Conservation (phyloP, 1,140 invertebrate genomes). For the Drosophila quadrilineata region DNA sequence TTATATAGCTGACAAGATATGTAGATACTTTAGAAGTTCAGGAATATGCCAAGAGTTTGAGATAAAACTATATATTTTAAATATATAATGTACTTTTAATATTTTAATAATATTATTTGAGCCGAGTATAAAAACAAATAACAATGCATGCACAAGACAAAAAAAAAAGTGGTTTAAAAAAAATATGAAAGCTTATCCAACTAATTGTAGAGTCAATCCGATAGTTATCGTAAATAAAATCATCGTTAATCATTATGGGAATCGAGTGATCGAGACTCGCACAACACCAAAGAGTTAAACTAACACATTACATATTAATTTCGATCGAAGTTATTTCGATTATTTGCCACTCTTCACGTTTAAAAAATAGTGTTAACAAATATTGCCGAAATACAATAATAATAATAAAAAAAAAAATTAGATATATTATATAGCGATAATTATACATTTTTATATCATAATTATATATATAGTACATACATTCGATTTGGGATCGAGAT, state of each 20-base stretch:
- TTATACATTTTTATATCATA: not conserved
- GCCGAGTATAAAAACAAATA: slow-evolving; percentile 72
- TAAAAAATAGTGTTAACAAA: slow-evolving; percentile 57
- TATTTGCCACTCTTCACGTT: slow-evolving; percentile 4
- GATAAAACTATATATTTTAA: slow-evolving; percentile 7
- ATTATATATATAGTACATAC: slow-evolving; percentile 50
- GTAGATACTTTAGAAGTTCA: too few relatives aligned
- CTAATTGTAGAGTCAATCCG: slow-evolving; percentile 36
- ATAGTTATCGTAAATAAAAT: slow-evolving; percentile 32
- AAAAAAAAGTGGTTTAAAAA: too few relatives aligned
- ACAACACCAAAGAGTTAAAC: slow-evolving; percentile 72
- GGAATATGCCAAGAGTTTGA: too few relatives aligned
- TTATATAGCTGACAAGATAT: too few relatives aligned
- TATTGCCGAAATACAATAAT: slow-evolving; percentile 19
- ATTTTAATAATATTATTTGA: slow-evolving; percentile 63
- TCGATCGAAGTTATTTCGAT: too few relatives aligned
- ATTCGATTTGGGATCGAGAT: slow-evolving; percentile 38
- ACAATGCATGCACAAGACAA: too few relatives aligned
- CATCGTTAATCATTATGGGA: slow-evolving; percentile 21
- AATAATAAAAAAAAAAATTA: slow-evolving; percentile 33
- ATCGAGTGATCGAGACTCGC: slow-evolving; percentile 25
- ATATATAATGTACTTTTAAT: slow-evolving; percentile 30
- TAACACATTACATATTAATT: too few relatives aligned
- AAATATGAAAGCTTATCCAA: slow-evolving; percentile 36
- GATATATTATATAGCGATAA: too few relatives aligned